Evolutionary conservation across 2,113 vertebrate species (phyloP).

Genomic region (Arizona elegans): DNA sequence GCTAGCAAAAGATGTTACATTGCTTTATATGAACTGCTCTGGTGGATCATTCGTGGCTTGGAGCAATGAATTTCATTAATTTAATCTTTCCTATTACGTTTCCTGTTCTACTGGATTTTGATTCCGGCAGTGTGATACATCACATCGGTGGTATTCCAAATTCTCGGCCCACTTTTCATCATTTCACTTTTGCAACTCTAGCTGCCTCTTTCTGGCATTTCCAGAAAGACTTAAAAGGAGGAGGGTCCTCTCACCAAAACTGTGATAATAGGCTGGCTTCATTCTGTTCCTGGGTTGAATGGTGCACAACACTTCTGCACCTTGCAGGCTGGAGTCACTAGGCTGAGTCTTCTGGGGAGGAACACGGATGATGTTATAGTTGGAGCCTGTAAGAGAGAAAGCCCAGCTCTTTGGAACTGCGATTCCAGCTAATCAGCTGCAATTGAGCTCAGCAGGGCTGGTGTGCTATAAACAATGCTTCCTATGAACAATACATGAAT

Average conservation of each 20-base stretch:
- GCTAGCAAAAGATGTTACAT: neutral
- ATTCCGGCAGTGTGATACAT: neutral
- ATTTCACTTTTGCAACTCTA: neutral
- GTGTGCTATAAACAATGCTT: neutral
- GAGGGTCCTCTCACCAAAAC: conserved; percentile 79
- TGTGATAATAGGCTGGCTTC: conserved; percentile 91
- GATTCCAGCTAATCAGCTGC: too few species aligned
- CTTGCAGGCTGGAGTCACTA: conserved; percentile 73
- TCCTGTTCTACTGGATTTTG: neutral
- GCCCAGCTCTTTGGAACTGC: neutral
- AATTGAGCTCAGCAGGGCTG: neutral
- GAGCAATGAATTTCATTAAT: neutral
- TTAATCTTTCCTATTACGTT: neutral
- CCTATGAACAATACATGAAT: neutral
- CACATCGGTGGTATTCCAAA: neutral
- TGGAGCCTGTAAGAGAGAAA: conserved; percentile 71
- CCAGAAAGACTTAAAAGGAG: neutral
- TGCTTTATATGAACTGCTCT: neutral
- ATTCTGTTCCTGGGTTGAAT: conserved; percentile 74
- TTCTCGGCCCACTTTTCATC: neutral
- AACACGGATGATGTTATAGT: conserved; percentile 85
- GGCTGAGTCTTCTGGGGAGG: conserved; percentile 70
- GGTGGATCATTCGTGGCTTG: neutral
- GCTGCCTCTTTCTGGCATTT: neutral
- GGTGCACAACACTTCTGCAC: conserved; percentile 80